These are phyloP conservation scores for Ophioninae sp. DNA, from an alignment of 2,888 invertebrate genomes.

Conservation along the genomic window DNA sequence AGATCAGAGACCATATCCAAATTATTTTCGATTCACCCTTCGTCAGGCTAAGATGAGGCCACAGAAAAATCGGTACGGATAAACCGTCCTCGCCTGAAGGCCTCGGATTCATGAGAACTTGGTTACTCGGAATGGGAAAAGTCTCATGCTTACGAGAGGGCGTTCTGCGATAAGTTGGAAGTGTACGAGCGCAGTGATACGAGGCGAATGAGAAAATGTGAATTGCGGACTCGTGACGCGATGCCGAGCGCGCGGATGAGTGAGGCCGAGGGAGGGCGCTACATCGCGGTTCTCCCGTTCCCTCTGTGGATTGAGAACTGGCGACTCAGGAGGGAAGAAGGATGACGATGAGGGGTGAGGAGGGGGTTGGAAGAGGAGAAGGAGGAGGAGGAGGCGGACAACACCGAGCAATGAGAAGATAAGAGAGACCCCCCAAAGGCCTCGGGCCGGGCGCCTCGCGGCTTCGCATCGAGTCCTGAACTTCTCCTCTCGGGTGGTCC, in stretches of 20 bases:
- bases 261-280: conserved; percentile 19
- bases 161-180: conserved; percentile 21
- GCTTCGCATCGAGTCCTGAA: conserved; percentile 77
- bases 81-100: not conserved
- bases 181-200: not conserved
- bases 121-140: not conserved
- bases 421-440: conserved; percentile 79
- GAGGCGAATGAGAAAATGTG: conserved; percentile 42
- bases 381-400: conserved; percentile 55
- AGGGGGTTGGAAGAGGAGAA: conserved; percentile 46
- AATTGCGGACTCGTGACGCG: conserved; percentile 40
- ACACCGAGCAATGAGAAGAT: conserved; percentile 73
- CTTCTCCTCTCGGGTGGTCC: conserved; percentile 79
- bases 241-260: conserved; percentile 7
- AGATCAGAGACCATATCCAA: not conserved
- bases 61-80: not conserved
- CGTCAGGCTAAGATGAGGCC: not conserved
- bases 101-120: not conserved
- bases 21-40: not conserved
- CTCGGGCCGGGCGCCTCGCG: conserved; percentile 77
- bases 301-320: conserved; percentile 70
- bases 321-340: conserved; percentile 44
- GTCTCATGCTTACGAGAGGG: not conserved
- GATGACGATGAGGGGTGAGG: conserved; percentile 55
- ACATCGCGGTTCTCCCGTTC: conserved; percentile 63